A percentile compares a stretch with the other conserved stretches of the same genome.
These are phyloP conservation scores for Pristionchus arcanus DNA, from an alignment of 2,888 invertebrate species.

Conservation along the genomic window DNA sequence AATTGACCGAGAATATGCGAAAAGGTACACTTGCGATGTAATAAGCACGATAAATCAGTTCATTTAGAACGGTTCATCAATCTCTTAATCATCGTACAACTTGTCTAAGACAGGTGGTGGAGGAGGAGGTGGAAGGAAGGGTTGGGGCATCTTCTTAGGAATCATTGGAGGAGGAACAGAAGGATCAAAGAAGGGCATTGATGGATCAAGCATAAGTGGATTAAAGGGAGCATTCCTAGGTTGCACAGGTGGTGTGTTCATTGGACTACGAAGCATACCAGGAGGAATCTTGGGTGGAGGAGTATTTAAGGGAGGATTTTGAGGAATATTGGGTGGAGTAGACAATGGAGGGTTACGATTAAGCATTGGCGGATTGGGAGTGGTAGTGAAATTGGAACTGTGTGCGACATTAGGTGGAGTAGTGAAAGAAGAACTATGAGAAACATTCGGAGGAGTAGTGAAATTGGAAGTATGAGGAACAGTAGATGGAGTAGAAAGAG, in stretches of 20 bases:
- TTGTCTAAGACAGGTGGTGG: constrained; percentile 8
- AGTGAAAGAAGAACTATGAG: neutral
- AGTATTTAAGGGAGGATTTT: neutral
- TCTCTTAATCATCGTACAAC: neutral
- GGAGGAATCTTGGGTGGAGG: neutral
- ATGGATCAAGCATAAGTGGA: neutral
- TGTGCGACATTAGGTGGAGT: neutral
- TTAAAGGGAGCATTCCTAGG: constrained; percentile 8
- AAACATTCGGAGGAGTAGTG: neutral
- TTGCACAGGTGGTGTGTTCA: neutral
- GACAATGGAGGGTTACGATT: neutral
- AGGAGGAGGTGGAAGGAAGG: constrained; percentile 26
- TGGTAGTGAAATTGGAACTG: neutral
- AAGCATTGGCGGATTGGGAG: neutral
- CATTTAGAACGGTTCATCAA: neutral
- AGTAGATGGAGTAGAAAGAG: neutral
- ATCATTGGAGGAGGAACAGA: neutral
- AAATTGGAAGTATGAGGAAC: neutral
- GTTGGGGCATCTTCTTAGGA: neutral
- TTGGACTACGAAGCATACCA: neutral
- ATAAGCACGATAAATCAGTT: neutral
- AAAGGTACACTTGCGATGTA: neutral
- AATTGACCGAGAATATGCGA: neutral
- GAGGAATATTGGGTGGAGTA: neutral
- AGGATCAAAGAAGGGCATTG: neutral